phyloP scores from a whole-genome alignment of 92 coral and sea anemone species.

The Porites divaricata region DNA sequence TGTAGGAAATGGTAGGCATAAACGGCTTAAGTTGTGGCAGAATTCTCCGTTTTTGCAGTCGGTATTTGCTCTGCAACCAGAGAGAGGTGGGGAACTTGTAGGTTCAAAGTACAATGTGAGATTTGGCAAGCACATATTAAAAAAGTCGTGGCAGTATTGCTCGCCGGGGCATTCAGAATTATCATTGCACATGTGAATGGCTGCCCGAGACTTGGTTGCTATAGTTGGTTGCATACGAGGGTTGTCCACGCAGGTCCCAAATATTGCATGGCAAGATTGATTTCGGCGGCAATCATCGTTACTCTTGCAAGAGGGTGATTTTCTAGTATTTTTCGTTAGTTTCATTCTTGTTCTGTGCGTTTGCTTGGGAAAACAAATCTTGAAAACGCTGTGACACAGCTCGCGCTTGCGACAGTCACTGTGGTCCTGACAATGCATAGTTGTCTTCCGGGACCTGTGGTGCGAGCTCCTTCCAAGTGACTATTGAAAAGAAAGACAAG shows the following conservation, averaged over 20 bases:
- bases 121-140: slow-evolving; percentile 58
- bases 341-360: slow-evolving; percentile 33
- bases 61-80: slow-evolving; percentile 32
- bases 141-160: slow-evolving; percentile 63
- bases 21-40: slow-evolving; percentile 56
- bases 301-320: slow-evolving; percentile 33
- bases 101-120: slow-evolving; percentile 16
- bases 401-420: slow-evolving; percentile 17
- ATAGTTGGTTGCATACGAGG: slow-evolving; percentile 41
- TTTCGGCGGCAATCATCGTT: slow-evolving; percentile 44
- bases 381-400: slow-evolving; percentile 13
- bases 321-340: slow-evolving; percentile 13
- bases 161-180: slow-evolving; percentile 45
- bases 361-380: slow-evolving; percentile 31
- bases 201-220: slow-evolving; percentile 1
- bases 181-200: slow-evolving; percentile 31
- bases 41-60: slow-evolving; percentile 56
- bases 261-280: slow-evolving; percentile 53
- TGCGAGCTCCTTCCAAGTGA: too few relatives aligned
- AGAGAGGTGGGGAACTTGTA: slow-evolving; percentile 23
- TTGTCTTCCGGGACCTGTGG: slow-evolving; percentile 11
- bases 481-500: too few relatives aligned
- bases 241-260: slow-evolving; percentile 51
- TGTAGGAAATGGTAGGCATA: slow-evolving; percentile 46
- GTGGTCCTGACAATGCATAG: slow-evolving; percentile 13